Base-by-base conservation (phyloP, 2,888 invertebrate species). In the Tanytarsus gracilentus region DNA sequence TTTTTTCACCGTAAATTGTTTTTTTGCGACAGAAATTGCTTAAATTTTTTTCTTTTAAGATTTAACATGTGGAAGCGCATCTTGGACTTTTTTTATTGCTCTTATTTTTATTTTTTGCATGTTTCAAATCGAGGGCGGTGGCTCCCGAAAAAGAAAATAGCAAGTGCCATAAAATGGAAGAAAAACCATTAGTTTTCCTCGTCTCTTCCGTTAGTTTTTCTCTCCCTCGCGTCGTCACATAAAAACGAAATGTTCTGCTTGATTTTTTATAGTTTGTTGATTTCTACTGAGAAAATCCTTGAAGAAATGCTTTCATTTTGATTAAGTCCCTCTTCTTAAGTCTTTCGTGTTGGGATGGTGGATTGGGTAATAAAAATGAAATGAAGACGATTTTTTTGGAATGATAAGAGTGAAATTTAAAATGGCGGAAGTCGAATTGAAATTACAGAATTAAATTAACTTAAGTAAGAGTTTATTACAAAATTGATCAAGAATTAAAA, bases 301-400 rank as follows among this genome's bases (percentile, higher is more conserved):
- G 53, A 11, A 53, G 33, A 36, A 53, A 53, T 29, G 53, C 53
- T 53, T 53, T 53, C 36, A 53, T 36, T 53, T 33, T 53, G 53
- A 53, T 53, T 53, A 53, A 29, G 27, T 53, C 25, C 25, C 23
- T 27, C 23, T 16, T n/a, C n/a, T n/a, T n/a, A n/a, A n/a, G n/a
- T n/a, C n/a, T n/a, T n/a, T n/a, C n/a, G n/a, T n/a, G n/a, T n/a
- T n/a, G n/a, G n/a, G n/a, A n/a, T n/a, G n/a, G n/a, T n/a, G n/a
- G n/a, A n/a, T n/a, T n/a, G n/a, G n/a, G n/a, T n/a, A n/a, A n/a
- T n/a, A n/a, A n/a, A n/a, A 16, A 36, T n/a, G 53, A 18, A 36
- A 51, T 51, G 30, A 51, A 33, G 27, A 33, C 9, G 6, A 4
- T 2, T 5, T 33, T 33, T 2, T 9, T 44, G n/a, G n/a, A n/a